These are phyloP conservation scores for Caenorhabditis panamensis DNA, from an alignment of 2,888 invertebrate species.

Conservation along the genomic window DNA sequence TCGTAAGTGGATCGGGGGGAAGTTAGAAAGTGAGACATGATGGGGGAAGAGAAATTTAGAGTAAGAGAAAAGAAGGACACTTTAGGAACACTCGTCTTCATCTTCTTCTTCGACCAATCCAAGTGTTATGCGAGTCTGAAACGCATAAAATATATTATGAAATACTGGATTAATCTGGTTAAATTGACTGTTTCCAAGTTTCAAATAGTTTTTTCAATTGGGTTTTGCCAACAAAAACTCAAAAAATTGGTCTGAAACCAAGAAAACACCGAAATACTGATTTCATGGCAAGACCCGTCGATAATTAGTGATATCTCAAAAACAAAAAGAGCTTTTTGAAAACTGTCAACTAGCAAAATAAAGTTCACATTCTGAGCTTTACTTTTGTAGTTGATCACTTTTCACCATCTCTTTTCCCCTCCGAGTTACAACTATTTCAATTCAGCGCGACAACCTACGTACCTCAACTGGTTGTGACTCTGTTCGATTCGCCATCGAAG, in stretches of 20 bases:
- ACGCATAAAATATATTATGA: no score
- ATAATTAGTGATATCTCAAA: no score
- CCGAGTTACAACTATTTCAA: background rate
- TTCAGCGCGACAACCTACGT: no score
- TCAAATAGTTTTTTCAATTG: no score
- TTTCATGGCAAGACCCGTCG: background rate
- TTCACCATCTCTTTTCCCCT: background rate
- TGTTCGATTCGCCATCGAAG: conserved; percentile 41
- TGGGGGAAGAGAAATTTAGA: conserved; percentile 23
- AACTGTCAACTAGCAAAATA: no score
- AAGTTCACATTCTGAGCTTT: no score
- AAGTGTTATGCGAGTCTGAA: conserved; percentile 49
- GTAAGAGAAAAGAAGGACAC: conserved; percentile 8
- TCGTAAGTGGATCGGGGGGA: conserved; percentile 11
- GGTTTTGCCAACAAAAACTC: no score
- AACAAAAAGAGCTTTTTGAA: background rate
- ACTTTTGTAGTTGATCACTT: no score
- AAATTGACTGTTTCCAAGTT: no score
- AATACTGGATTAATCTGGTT: no score
- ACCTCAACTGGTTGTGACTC: background rate
- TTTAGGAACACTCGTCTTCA: conserved; percentile 35
- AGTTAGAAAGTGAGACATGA: conserved; percentile 24
- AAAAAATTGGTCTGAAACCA: no score
- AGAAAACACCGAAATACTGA: no score
- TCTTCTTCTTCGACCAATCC: conserved; percentile 57